Evolutionary conservation across 2,888 invertebrate species (phyloP), one percentile per base, ranked within the genome.

Genomic region (Troides aeacus): DNA sequence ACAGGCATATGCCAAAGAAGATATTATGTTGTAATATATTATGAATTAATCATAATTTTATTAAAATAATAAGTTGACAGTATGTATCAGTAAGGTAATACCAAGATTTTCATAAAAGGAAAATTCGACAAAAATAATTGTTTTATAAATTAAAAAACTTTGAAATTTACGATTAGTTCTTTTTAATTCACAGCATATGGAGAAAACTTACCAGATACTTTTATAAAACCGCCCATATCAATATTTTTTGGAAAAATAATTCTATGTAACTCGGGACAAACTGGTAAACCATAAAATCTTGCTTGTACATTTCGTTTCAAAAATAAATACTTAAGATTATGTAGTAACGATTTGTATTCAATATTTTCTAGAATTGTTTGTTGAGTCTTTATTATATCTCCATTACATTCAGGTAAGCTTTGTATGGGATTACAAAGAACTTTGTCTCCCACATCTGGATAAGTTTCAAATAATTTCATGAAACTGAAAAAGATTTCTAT

Each of bases 221-320:
- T 95, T 69, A 97, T 84, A 88, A 97, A 96, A 77, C 93, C 93
- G 74, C 95, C 95, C 76, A 95, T 87, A 87, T 97, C 96, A 70
- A 94, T 93, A 84, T 95, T 95, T 75, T 94, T 94, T 0, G 97
- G 97, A 78, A 97, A 94, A 59, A 93, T 86, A 21, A 93, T 94
- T 72, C 95, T 88, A 78, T 94, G 94, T 24, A 96, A 84, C 80
- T 96, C 95, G 23, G 95, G 95, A 81, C 95, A 95, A 0, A 94
- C 93, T 0, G 96, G 96, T 71, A 97, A 85, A 36, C 94, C 94
- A 85, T 89, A 92, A 77, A 95, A 94, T 76, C 96, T 90, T 10
- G 95, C 94, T 82, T 95, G 95, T 21, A 96, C 93, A 90, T 96
- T 94, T 71, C 89, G 85, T 87, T 96, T 95, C 72, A 95, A 77